Percentiles rank a stretch among this genome's conserved stretches.
phyloP scores from a whole-genome alignment of 2,797 vertebrate genomes.

The Dipus sagitta region DNA sequence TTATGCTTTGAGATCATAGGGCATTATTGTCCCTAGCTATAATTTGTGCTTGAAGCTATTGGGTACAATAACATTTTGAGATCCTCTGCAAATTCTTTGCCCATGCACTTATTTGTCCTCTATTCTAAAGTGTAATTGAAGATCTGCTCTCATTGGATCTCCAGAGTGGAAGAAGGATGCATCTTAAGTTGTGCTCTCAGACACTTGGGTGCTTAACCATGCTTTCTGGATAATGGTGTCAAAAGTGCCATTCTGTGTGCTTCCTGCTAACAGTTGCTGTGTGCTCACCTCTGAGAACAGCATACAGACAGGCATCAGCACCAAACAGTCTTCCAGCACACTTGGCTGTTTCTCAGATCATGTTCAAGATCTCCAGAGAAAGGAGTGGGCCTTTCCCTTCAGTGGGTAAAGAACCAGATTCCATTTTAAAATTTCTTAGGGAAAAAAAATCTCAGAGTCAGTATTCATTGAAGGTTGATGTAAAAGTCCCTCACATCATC shows the following conservation, averaged over 20 bases:
- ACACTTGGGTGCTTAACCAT: not conserved
- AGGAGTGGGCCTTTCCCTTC: slow-evolving; percentile 53
- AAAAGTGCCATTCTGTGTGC: not conserved
- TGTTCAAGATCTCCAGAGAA: slow-evolving; percentile 66
- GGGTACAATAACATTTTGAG: slow-evolving; percentile 44
- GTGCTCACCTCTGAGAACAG: slow-evolving; percentile 45
- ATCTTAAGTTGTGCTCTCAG: slow-evolving; percentile 53
- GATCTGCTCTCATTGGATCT: slow-evolving; percentile 28
- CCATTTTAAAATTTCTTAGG: slow-evolving; percentile 73
- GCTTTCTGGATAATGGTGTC: not conserved
- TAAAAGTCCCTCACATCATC: slow-evolving; percentile 68
- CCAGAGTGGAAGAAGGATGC: slow-evolving; percentile 38
- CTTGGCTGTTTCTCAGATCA: slow-evolving; percentile 52
- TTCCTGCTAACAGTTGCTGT: slow-evolving; percentile 34
- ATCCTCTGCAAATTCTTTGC: slow-evolving; percentile 60
- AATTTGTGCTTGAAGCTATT: slow-evolving; percentile 56
- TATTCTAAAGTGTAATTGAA: slow-evolving; percentile 55
- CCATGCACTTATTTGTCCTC: not conserved
- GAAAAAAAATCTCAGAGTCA: slow-evolving; percentile 67
- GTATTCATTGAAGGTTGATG: slow-evolving; percentile 80
- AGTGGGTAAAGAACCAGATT: slow-evolving; percentile 66
- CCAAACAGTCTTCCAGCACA: slow-evolving; percentile 68
- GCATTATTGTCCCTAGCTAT: not conserved
- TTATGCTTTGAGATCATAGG: slow-evolving; percentile 39
- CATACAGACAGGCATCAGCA: not conserved